These are phyloP conservation scores for Syngnathus scovelli DNA, from an alignment of 2,113 vertebrate genomes.

Conservation along the genomic window DNA sequence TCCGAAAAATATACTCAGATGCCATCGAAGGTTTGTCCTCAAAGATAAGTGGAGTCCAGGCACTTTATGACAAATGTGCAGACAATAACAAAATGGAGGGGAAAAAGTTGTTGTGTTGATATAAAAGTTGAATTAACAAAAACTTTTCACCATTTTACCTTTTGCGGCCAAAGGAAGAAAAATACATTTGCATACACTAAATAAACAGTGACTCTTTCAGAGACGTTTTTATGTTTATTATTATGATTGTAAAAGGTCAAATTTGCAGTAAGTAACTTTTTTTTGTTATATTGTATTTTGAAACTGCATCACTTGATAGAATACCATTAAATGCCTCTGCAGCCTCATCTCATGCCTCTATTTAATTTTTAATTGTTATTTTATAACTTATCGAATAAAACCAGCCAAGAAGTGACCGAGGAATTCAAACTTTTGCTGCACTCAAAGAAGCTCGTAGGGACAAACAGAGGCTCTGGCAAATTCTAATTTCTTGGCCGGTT, in stretches of 20 bases:
- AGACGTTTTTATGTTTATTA: neutral
- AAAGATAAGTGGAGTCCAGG: neutral
- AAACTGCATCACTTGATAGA: too few relatives aligned
- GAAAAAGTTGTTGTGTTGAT: neutral
- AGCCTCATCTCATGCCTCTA: too few relatives aligned
- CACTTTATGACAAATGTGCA: slow-evolving; percentile 1
- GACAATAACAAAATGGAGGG: neutral
- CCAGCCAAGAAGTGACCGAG: too few relatives aligned
- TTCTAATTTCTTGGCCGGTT: too few relatives aligned
- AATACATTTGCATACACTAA: neutral
- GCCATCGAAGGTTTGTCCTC: neutral
- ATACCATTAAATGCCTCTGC: too few relatives aligned
- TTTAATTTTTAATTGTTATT: too few relatives aligned
- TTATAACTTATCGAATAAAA: too few relatives aligned
- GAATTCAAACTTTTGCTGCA: too few relatives aligned
- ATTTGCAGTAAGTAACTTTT: too few relatives aligned
- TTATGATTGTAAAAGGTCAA: neutral
- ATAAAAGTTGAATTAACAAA: neutral
- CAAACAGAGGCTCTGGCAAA: too few relatives aligned
- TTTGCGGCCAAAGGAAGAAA: neutral
- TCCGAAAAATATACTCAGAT: slow-evolving; percentile 10
- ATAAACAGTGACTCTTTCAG: neutral
- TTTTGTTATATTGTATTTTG: too few relatives aligned
- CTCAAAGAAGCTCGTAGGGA: too few relatives aligned
- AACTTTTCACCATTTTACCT: neutral